These are phyloP conservation scores for Propithecus coquereli DNA, from an alignment of 2,113 vertebrate species.

Conservation along the genomic window DNA sequence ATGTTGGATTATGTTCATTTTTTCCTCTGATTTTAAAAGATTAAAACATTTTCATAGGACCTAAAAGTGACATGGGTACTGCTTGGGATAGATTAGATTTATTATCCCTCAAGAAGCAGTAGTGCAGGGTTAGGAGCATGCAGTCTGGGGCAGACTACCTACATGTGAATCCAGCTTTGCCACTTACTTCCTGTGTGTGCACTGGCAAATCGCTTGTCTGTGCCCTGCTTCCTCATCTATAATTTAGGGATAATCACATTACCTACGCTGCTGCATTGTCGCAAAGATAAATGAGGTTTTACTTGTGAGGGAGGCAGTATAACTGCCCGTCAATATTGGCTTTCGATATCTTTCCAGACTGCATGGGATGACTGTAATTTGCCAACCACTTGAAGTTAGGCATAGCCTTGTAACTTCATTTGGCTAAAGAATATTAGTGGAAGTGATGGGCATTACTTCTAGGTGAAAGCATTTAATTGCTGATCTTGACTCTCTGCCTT, in stretches of 20 bases:
- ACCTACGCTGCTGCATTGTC: too few species aligned
- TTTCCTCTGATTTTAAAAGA: not conserved
- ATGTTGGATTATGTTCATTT: not conserved
- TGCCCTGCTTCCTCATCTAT: not conserved
- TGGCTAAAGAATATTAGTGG: not conserved
- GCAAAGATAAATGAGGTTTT: not conserved
- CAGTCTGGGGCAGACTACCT: not conserved
- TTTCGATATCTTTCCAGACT: not conserved
- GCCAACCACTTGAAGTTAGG: not conserved
- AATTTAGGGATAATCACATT: not conserved
- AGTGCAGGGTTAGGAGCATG: not conserved
- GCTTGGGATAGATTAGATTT: not conserved
- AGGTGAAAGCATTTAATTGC: not conserved
- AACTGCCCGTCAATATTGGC: not conserved
- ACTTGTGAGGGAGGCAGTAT: not conserved
- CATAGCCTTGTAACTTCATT: not conserved
- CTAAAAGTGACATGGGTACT: not conserved
- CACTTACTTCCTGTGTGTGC: fast-evolving
- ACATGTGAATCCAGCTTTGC: not conserved
- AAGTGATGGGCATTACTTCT: not conserved
- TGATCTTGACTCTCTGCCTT: not conserved
- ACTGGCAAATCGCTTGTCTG: not conserved
- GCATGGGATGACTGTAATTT: too few species aligned
- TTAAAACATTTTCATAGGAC: not conserved
- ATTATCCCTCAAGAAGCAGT: not conserved